Conservation (phyloP, 2,888 invertebrate species). For the Caenorhabditis doughertyi region DNA sequence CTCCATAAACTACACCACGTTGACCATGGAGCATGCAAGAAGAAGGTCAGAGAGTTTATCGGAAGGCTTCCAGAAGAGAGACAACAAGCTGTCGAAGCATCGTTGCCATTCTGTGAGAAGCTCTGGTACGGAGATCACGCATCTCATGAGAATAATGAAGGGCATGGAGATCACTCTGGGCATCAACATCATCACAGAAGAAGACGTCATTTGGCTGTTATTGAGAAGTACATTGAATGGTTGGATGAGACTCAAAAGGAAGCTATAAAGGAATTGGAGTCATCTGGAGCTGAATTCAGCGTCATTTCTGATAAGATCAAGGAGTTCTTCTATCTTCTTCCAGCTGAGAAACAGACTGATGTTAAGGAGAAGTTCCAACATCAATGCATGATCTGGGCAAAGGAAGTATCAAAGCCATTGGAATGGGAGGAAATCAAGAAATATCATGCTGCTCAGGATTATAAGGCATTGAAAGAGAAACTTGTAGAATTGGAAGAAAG, state of each 20-base stretch:
- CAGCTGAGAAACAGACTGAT: conserved; percentile 56
- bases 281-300: conserved; percentile 54
- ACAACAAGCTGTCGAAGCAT: conserved; percentile 69
- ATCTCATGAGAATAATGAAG: conserved; percentile 47
- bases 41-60: conserved; percentile 72
- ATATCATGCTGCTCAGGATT: conserved; percentile 46
- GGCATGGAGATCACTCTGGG: conserved; percentile 52
- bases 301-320: conserved; percentile 66
- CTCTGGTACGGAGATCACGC: conserved; percentile 72
- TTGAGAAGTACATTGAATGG: conserved; percentile 70
- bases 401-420: conserved; percentile 64
- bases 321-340: conserved; percentile 62
- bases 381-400: conserved; percentile 66
- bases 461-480: conserved; percentile 32
- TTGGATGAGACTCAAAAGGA: conserved; percentile 61
- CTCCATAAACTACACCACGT: conserved; percentile 74
- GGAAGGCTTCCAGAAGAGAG: conserved; percentile 61
- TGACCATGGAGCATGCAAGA: conserved; percentile 74
- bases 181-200: conserved; percentile 59
- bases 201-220: conserved; percentile 62
- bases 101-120: conserved; percentile 76
- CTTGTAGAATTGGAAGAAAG: conserved; percentile 58
- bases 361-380: conserved; percentile 62
- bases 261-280: conserved; percentile 48
- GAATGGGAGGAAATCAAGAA: conserved; percentile 68